Evolutionary conservation across 1,140 invertebrate species (phyloP).

Genomic region (Phocides pigmalion): DNA sequence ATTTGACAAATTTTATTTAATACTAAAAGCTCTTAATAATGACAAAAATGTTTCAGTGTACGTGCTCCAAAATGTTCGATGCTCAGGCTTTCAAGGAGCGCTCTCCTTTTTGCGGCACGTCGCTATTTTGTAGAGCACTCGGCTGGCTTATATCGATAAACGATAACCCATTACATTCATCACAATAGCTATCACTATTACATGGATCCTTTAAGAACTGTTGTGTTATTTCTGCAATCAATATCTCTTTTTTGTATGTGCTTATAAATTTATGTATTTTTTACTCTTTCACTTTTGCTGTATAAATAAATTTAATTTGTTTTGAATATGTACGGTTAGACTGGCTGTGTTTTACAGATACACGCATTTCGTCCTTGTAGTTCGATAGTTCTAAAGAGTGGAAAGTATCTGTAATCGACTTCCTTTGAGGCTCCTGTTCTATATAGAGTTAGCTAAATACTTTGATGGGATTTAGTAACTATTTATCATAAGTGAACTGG

Average conservation of each 20-base stretch:
- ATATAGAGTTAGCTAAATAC: too few species aligned
- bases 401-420: too few species aligned
- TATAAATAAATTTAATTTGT: too few species aligned
- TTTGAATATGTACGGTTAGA: too few species aligned
- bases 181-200: conserved; percentile 13
- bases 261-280: too few species aligned
- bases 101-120: conserved; percentile 48
- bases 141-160: conserved; percentile 47
- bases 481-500: too few species aligned
- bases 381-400: too few species aligned
- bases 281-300: too few species aligned
- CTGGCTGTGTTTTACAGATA: too few species aligned
- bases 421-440: too few species aligned
- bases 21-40: conserved; percentile 8
- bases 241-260: neutral
- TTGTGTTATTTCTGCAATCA: neutral
- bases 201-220: neutral
- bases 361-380: too few species aligned
- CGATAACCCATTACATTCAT: conserved; percentile 45
- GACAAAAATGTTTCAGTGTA: conserved; percentile 15
- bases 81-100: conserved; percentile 49
- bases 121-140: conserved; percentile 42
- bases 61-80: conserved; percentile 30
- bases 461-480: too few species aligned
- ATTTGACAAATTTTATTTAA: neutral